phyloP scores from a whole-genome alignment of 2,113 vertebrate species.

The Pimephales promelas region DNA sequence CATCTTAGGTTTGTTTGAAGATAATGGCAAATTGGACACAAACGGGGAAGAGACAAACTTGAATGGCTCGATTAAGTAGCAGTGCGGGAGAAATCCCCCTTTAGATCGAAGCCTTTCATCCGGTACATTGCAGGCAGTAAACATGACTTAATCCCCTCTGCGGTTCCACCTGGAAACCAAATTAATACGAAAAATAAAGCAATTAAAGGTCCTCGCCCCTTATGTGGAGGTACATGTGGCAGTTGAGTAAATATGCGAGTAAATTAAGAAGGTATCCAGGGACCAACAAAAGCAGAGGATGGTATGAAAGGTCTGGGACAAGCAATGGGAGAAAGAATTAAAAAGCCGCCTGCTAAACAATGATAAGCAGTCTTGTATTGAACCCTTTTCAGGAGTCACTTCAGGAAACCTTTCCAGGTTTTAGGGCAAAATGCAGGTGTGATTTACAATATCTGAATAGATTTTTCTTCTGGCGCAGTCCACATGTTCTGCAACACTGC shows the following conservation, averaged over 20 bases:
- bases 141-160: slow-evolving; percentile 57
- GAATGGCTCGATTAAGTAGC: slow-evolving; percentile 60
- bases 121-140: slow-evolving; percentile 53
- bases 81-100: slow-evolving; percentile 55
- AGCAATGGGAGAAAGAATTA: neutral
- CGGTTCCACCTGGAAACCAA: slow-evolving; percentile 51
- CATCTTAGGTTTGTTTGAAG: slow-evolving; percentile 68
- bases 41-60: slow-evolving; percentile 49
- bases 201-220: slow-evolving; percentile 48
- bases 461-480: neutral
- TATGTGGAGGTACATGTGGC: neutral
- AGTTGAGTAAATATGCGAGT: slow-evolving; percentile 11
- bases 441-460: neutral
- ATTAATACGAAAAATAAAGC: slow-evolving; percentile 51
- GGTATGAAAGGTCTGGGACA: neutral
- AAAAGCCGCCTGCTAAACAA: neutral
- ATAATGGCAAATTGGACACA: slow-evolving; percentile 59
- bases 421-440: neutral
- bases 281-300: neutral
- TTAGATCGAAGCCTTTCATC: slow-evolving; percentile 59
- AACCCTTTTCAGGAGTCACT: slow-evolving; percentile 37
- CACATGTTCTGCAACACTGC: neutral
- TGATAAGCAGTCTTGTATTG: slow-evolving; percentile 32
- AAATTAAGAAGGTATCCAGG: neutral
- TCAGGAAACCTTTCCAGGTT: slow-evolving; percentile 23